phyloP scores from a whole-genome alignment of 2,888 invertebrate species.

The Lycophotia porphyrea region DNA sequence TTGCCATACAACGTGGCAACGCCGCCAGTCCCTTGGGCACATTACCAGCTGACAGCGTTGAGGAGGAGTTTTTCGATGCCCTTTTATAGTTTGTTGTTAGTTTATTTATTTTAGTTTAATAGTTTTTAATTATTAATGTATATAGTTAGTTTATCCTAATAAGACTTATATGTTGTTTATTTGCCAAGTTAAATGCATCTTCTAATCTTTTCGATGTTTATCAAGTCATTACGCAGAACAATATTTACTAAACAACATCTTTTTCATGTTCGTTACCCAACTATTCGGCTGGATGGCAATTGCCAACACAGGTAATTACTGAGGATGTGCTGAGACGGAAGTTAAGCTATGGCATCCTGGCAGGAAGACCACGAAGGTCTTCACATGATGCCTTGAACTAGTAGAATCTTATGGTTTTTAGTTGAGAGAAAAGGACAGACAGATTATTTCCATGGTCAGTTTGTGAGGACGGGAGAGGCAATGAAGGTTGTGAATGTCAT shows the following conservation, averaged over 20 bases:
- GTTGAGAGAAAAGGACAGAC: constrained; percentile 38
- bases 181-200: background rate
- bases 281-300: constrained; percentile 34
- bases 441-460: constrained; percentile 31
- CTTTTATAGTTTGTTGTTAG: too few relatives aligned
- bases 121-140: too few relatives aligned
- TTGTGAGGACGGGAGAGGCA: constrained; percentile 1
- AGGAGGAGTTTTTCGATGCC: too few relatives aligned
- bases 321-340: constrained; percentile 66
- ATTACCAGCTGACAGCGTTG: too few relatives aligned
- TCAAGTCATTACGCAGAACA: constrained; percentile 27
- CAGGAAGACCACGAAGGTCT: constrained; percentile 60
- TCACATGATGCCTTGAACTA: constrained; percentile 44
- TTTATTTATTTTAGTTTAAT: too few relatives aligned
- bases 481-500: constrained; percentile 32
- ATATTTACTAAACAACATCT: constrained; percentile 12
- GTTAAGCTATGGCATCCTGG: constrained; percentile 53
- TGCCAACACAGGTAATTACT: constrained; percentile 55
- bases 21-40: too few relatives aligned
- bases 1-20: too few relatives aligned
- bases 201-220: background rate
- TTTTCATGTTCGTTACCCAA: constrained; percentile 47
- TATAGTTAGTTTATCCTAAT: too few relatives aligned
- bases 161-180: too few relatives aligned
- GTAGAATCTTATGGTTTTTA: constrained; percentile 26